These are phyloP conservation scores for Cryptomyrus ogoouensis DNA, from an alignment of 2,113 vertebrate species.

Conservation along the genomic window DNA sequence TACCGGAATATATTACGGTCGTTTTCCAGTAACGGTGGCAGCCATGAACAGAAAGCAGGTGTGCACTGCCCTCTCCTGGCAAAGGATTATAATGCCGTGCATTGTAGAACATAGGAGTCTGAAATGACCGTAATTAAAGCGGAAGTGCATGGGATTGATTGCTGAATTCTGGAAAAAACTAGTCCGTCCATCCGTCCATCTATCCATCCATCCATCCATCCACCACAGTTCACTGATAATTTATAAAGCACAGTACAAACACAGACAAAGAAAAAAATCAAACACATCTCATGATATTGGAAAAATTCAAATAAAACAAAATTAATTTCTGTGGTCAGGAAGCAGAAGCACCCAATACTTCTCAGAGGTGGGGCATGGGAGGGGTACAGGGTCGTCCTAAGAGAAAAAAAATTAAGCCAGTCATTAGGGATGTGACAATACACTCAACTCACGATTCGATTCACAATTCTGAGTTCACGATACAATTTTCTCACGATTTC, in stretches of 20 bases:
- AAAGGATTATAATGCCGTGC: neutral
- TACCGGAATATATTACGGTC: neutral
- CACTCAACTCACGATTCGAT: too few relatives aligned
- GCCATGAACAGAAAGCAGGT: neutral
- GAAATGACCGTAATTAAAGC: neutral
- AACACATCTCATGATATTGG: neutral
- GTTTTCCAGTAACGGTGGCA: neutral
- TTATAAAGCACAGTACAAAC: neutral
- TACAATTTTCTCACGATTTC: too few relatives aligned
- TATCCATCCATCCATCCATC: neutral
- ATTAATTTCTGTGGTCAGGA: neutral
- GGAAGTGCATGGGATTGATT: neutral
- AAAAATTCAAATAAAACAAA: neutral
- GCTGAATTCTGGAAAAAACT: neutral
- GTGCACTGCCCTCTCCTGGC: slow-evolving; percentile 39
- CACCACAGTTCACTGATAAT: neutral
- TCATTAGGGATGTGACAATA: too few relatives aligned
- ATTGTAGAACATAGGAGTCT: neutral
- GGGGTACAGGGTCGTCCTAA: neutral
- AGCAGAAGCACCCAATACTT: neutral
- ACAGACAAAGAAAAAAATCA: neutral
- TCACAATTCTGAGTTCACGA: too few relatives aligned
- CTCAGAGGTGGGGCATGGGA: neutral
- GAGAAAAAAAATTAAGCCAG: neutral
- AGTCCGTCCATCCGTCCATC: neutral